Conservation (phyloP, 2,113 vertebrate species). For the Nymphicus hollandicus region DNA sequence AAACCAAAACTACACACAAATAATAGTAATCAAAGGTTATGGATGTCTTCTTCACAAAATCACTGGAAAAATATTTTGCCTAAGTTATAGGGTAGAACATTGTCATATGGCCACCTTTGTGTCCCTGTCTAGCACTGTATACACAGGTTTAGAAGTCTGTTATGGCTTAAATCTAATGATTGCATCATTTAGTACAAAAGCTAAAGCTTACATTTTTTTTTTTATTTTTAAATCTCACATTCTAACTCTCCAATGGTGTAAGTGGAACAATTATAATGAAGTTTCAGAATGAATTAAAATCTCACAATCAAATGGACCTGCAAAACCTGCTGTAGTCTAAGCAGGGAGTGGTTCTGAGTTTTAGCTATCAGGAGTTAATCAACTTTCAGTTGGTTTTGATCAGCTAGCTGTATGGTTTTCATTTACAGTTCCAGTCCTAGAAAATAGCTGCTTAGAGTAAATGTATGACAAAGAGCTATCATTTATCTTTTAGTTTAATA, state of each 20-base stretch:
- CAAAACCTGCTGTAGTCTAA: background rate
- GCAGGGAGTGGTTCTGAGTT: background rate
- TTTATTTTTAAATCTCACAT: background rate
- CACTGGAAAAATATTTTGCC: background rate
- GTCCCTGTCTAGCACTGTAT: accelerated
- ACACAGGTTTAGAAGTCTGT: background rate
- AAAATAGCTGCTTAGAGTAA: background rate
- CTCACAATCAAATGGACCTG: background rate
- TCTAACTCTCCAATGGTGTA: background rate
- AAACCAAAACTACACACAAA: background rate
- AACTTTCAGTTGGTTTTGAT: background rate
- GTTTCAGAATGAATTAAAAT: background rate
- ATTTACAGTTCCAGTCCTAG: background rate
- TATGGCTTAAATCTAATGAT: background rate
- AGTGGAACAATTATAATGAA: background rate
- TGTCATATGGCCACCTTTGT: background rate
- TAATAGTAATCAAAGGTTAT: background rate
- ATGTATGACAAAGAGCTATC: background rate
- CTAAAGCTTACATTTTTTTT: background rate
- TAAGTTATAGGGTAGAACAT: background rate
- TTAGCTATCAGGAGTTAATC: background rate
- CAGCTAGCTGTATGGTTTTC: background rate
- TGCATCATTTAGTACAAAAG: background rate
- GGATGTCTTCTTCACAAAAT: background rate
- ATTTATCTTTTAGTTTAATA: background rate